Evolutionary conservation across 1,140 invertebrate genomes (phyloP), one percentile per base, ranked within the genome.

Genomic region (Littorina saxatilis): DNA sequence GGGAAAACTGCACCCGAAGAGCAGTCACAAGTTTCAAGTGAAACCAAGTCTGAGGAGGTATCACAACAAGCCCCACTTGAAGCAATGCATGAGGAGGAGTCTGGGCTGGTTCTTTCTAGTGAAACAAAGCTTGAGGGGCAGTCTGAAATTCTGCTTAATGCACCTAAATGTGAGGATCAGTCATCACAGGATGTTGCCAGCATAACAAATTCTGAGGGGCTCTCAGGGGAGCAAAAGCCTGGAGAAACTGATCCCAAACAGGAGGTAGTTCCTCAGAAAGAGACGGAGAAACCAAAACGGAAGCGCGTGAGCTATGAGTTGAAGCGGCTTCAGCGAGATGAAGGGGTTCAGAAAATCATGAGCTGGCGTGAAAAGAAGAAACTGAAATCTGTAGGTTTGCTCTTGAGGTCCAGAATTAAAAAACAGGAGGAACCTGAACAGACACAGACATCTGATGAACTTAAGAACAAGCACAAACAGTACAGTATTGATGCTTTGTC

Each of bases 401-500:
- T 78, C 2, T 37, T 78, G 17, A 55, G 76, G 1, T 78, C 76
- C 11, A 78, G 66, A 17, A 43, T 39, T 27, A 63, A 61, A 66
- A 58, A 63, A 43, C 37, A 43, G 3, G 9, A 27, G 15, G 23
- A 29, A 9, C 17, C 23, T n/a, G 40, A n/a, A 32, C 39, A 61
- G 50, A 2, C 20, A 61, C 37, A n/a, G 39, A 75, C 20, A n/a
- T 20, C 35, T 27, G 37, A 7, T 29, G 17, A 43, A 63, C 23
- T 17, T 11, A 61, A 39, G n/a, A 20, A 63, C 7, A 32, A 35
- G 35, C 43, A 29, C 58, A 78, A 78, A 43, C 5, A 63, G 76
- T 78, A 78, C 37, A 78, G 76, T 27, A 63, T 78, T 58, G 76
- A 78, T 17, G 27, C 76, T 27, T 43, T 78, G 11, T 78, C 76